Conservation (phyloP, 2,113 vertebrate genomes). For the Nycticebus coucang region DNA sequence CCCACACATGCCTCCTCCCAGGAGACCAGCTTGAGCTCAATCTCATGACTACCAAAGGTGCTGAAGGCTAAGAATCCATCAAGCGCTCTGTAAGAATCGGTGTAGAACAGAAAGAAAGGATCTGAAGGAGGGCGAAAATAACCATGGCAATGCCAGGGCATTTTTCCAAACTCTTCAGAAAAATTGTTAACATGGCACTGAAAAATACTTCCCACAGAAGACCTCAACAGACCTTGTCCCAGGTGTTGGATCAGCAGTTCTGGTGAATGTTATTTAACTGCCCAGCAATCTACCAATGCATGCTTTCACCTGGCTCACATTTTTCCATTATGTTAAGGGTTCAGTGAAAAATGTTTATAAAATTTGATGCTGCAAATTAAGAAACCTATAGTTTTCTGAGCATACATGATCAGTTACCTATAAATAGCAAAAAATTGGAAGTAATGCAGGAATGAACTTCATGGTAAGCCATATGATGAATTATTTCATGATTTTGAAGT, state of each 20-base stretch:
- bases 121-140: not conserved
- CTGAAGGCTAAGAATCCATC: not conserved
- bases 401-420: not conserved
- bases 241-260: not conserved
- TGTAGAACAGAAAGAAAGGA: not conserved
- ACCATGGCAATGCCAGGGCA: not conserved
- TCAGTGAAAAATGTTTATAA: slow-evolving; percentile 1
- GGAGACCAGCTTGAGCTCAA: not conserved
- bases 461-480: not conserved
- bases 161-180: slow-evolving; percentile 24
- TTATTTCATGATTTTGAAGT: not conserved
- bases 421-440: not conserved
- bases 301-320: not conserved
- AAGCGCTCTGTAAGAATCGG: not conserved
- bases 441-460: not conserved
- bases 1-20: not conserved
- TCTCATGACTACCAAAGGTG: not conserved
- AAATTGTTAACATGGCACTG: not conserved
- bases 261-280: not conserved
- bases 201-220: slow-evolving; percentile 14
- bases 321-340: not conserved
- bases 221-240: not conserved
- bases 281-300: not conserved
- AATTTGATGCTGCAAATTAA: not conserved
- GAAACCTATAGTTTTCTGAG: not conserved